These are phyloP conservation scores for Leptopilina drosophilae DNA, from an alignment of 2,888 invertebrate species.

Conservation along the genomic window DNA sequence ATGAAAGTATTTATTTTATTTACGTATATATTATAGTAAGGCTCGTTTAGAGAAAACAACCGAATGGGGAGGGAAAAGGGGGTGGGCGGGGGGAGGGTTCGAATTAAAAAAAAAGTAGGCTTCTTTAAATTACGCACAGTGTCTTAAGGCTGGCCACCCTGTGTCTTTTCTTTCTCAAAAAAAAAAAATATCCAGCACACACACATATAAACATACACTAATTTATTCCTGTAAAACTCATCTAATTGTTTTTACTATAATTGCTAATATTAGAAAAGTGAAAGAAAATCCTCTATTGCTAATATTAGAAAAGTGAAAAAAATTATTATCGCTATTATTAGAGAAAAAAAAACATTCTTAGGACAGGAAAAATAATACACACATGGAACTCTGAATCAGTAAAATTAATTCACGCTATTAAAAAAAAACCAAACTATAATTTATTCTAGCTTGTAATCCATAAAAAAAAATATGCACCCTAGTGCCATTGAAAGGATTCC, in stretches of 20 bases:
- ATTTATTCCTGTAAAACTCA: conserved; percentile 34
- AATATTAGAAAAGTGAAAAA: not conserved
- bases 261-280: no score
- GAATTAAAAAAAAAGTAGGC: not conserved
- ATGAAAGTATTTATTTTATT: conserved; percentile 57
- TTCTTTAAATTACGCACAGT: conserved; percentile 41
- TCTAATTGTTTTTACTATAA: conserved; percentile 5
- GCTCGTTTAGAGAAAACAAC: conserved; percentile 35
- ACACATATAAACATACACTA: not conserved
- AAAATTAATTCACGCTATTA: not conserved
- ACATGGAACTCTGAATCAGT: conserved; percentile 19
- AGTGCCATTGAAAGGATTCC: conserved; percentile 41
- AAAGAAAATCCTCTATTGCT: not conserved
- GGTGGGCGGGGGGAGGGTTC: no score
- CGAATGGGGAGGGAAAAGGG: not conserved
- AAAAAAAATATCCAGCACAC: conserved; percentile 18
- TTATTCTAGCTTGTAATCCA: conserved; percentile 12
- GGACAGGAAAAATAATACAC: conserved; percentile 2
- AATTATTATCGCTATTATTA: not conserved
- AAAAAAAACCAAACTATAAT: not conserved
- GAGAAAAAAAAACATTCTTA: conserved; percentile 3
- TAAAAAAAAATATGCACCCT: conserved; percentile 33
- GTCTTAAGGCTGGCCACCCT: conserved; percentile 40
- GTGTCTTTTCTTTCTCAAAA: conserved; percentile 37
- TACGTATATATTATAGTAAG: conserved; percentile 39